A percentile compares a stretch with the other conserved stretches of the same genome.
Evolutionary conservation across 1,140 invertebrate species (phyloP).

Genomic region (Drosophila ercepeae): DNA sequence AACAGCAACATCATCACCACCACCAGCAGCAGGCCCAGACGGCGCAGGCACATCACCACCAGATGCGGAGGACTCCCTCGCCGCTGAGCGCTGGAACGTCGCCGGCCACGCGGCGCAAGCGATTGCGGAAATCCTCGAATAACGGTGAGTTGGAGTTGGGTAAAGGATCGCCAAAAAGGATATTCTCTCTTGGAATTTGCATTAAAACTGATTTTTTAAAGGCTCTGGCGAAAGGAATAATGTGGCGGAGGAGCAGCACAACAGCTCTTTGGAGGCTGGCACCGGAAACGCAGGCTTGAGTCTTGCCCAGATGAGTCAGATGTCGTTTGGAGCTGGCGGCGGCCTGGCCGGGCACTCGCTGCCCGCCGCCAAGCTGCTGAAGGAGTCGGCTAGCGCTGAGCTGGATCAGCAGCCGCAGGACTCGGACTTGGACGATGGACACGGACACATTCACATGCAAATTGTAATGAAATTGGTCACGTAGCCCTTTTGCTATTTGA

Average conservation of each 20-base stretch:
- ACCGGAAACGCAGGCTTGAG: slow-evolving; percentile 70
- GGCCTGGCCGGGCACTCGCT: slow-evolving; percentile 68
- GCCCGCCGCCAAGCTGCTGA: slow-evolving; percentile 76
- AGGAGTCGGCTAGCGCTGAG: slow-evolving; percentile 72
- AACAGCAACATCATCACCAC: slow-evolving; percentile 73
- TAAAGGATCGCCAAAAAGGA: slow-evolving; percentile 64
- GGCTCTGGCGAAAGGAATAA: slow-evolving; percentile 86
- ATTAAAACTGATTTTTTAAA: neutral
- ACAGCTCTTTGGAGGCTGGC: slow-evolving; percentile 70
- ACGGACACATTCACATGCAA: slow-evolving; percentile 83
- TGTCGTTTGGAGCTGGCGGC: slow-evolving; percentile 70
- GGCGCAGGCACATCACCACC: slow-evolving; percentile 74
- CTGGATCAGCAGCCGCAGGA: slow-evolving; percentile 79
- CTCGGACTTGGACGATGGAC: slow-evolving; percentile 77
- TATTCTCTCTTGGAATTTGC: neutral
- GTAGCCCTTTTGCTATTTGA: slow-evolving; percentile 38
- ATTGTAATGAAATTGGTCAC: slow-evolving; percentile 83
- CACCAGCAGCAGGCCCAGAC: slow-evolving; percentile 70
- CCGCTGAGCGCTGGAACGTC: slow-evolving; percentile 78
- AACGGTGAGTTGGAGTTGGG: slow-evolving; percentile 79
- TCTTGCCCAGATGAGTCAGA: slow-evolving; percentile 81
- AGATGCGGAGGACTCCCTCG: slow-evolving; percentile 77
- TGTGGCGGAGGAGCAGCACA: slow-evolving; percentile 85
- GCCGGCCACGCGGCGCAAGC: slow-evolving; percentile 85
- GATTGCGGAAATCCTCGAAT: slow-evolving; percentile 89